These are phyloP conservation scores for Apteryx mantelli DNA, from an alignment of 2,113 vertebrate species.

Conservation along the genomic window DNA sequence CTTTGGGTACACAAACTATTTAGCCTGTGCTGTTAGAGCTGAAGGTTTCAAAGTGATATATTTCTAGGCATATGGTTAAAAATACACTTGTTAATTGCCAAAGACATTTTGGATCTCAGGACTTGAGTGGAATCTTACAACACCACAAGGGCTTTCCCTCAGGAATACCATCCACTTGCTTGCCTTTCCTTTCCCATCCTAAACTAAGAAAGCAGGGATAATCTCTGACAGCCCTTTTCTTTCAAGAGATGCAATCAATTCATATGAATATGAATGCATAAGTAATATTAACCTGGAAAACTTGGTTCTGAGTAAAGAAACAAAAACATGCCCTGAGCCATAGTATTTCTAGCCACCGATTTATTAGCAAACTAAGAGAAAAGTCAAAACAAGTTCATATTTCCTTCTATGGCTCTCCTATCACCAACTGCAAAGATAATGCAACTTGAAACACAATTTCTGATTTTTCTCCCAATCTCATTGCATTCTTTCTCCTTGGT, in stretches of 20 bases:
- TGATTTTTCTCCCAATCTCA: background rate
- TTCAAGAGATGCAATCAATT: background rate
- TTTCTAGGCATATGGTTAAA: background rate
- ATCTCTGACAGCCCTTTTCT: background rate
- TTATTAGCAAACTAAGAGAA: background rate
- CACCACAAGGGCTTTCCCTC: background rate
- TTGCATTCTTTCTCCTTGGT: background rate
- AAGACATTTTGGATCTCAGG: background rate
- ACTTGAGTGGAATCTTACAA: background rate
- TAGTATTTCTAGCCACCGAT: background rate
- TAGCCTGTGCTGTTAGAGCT: background rate
- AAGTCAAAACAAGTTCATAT: background rate
- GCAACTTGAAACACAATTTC: background rate
- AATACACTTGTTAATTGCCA: background rate
- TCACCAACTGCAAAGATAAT: background rate
- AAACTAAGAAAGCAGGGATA: background rate
- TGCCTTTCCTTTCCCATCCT: background rate
- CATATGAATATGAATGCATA: background rate
- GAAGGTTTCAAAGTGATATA: background rate
- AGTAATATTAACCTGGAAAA: background rate
- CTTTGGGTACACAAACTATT: background rate
- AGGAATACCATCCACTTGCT: background rate
- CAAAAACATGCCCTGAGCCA: background rate
- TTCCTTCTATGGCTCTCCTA: background rate
- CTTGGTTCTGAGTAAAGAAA: background rate